A percentile compares a stretch with the other conserved stretches of the same genome.
phyloP scores from a whole-genome alignment of 2,888 invertebrate genomes.

The Sarcophaga caerulescens region DNA sequence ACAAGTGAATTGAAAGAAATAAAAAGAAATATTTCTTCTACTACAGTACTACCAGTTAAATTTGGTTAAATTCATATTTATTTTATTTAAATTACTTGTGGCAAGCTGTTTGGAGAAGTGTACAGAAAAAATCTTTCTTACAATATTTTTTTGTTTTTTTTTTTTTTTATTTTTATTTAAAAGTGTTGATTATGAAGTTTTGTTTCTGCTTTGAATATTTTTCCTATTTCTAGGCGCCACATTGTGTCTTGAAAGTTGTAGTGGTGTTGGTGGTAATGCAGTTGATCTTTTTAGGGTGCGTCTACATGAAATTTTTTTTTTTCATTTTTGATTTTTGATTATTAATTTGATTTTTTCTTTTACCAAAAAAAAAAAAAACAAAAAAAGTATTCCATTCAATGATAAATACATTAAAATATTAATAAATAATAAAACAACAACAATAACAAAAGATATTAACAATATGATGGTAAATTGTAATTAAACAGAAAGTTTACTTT shows the following conservation, averaged over 20 bases:
- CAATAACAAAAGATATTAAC: neutral
- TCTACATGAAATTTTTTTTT: conserved; percentile 52
- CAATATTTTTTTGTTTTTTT: neutral
- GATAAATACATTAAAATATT: conserved; percentile 13
- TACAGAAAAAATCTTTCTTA: neutral
- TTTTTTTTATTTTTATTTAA: conserved; percentile 11
- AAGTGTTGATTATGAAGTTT: conserved; percentile 36
- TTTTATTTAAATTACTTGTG: conserved; percentile 56
- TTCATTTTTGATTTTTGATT: conserved; percentile 9
- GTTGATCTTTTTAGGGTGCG: conserved; percentile 57
- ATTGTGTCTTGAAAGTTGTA: conserved; percentile 28
- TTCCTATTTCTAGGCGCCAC: conserved; percentile 50
- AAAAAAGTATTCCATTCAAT: conserved; percentile 5
- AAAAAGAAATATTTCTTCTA: neutral
- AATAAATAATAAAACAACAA: conserved; percentile 8
- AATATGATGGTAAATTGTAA: too few species aligned
- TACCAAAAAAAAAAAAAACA: conserved; percentile 16
- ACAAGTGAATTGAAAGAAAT: neutral
- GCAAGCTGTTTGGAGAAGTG: conserved; percentile 6
- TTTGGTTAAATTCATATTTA: conserved; percentile 48
- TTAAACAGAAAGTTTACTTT: too few species aligned
- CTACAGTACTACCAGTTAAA: conserved; percentile 31
- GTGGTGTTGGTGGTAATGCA: conserved; percentile 16
- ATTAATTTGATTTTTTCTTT: conserved; percentile 12
- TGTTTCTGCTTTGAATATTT: conserved; percentile 13